Percentiles rank a stretch among this genome's conserved stretches.
phyloP scores from a whole-genome alignment of 1,140 invertebrate genomes.

The Scaptomyza montana region DNA sequence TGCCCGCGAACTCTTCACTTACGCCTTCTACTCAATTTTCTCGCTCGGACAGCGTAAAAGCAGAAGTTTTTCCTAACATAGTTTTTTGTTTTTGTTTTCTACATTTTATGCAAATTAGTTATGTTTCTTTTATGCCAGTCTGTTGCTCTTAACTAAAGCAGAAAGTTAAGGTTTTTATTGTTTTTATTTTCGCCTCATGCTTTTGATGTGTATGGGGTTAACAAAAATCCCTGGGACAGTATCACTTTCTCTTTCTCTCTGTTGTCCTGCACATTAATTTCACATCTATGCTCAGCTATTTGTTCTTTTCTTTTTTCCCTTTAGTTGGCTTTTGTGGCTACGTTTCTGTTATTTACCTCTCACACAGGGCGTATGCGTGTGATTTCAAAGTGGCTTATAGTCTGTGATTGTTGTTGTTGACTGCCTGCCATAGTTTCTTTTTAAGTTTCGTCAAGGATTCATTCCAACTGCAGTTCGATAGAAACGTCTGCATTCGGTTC shows the following conservation, averaged over 20 bases:
- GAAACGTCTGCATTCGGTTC: conserved; percentile 4
- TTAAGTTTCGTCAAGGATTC: conserved; percentile 8
- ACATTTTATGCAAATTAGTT: conserved; percentile 82
- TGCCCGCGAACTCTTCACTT: conserved; percentile 43
- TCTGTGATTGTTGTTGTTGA: background rate
- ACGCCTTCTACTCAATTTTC: conserved; percentile 69
- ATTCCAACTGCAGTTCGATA: no score
- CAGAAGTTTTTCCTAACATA: conserved; percentile 1
- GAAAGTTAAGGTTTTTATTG: conserved; percentile 25
- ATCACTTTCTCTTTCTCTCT: conserved; percentile 1
- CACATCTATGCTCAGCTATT: conserved; percentile 24
- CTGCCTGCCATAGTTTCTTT: background rate
- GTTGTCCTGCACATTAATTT: conserved; percentile 41
- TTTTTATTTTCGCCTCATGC: background rate
- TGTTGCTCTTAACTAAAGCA: conserved; percentile 64
- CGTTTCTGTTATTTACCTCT: conserved; percentile 35
- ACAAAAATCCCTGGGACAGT: conserved; percentile 30
- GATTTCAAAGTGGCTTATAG: conserved; percentile 44
- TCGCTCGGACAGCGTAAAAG: conserved; percentile 32
- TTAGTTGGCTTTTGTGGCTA: conserved; percentile 20
- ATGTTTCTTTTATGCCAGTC: conserved; percentile 77
- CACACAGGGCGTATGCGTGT: conserved; percentile 46
- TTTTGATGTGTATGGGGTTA: conserved; percentile 39
- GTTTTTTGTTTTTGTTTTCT: conserved; percentile 37
- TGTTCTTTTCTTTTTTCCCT: conserved; percentile 4